Evolutionary conservation across 1,140 invertebrate genomes (phyloP).

Genomic region (Penaeus chinensis): DNA sequence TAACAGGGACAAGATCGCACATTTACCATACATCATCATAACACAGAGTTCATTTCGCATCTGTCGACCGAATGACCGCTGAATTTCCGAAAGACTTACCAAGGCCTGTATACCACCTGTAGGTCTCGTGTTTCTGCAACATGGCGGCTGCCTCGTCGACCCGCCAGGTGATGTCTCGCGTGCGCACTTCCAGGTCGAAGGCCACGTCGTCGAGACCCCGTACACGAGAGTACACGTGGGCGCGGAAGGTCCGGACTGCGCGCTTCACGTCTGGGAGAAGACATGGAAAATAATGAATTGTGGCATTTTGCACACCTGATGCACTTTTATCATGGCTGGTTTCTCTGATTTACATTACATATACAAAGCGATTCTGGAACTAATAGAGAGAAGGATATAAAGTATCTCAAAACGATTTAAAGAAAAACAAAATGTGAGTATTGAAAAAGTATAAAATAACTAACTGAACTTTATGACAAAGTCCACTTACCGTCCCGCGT

Average conservation of each 20-base stretch:
- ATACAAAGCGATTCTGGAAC: too few relatives aligned
- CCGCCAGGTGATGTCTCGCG: conserved; percentile 42
- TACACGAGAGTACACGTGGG: conserved; percentile 23
- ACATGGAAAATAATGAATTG: too few relatives aligned
- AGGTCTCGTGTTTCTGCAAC: conserved; percentile 36
- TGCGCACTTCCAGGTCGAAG: conserved; percentile 53
- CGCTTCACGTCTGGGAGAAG: conserved; percentile 35
- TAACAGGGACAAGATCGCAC: too few relatives aligned
- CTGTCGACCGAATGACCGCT: too few relatives aligned
- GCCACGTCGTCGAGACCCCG: conserved; percentile 45
- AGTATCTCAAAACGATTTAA: neutral
- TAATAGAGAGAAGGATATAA: neutral
- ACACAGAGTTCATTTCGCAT: too few relatives aligned
- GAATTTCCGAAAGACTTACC: neutral
- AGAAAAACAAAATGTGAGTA: neutral
- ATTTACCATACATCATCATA: too few relatives aligned
- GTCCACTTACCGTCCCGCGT: conserved; percentile 34
- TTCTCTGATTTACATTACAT: too few relatives aligned
- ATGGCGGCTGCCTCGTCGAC: conserved; percentile 35
- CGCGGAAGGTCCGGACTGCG: conserved; percentile 34
- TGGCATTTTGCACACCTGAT: too few relatives aligned
- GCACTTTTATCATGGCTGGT: too few relatives aligned
- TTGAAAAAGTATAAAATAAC: neutral
- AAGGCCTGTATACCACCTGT: conserved; percentile 47
- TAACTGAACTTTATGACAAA: too few relatives aligned